Conservation (phyloP, 2,888 invertebrate genomes). For the Polyommatus icarus region DNA sequence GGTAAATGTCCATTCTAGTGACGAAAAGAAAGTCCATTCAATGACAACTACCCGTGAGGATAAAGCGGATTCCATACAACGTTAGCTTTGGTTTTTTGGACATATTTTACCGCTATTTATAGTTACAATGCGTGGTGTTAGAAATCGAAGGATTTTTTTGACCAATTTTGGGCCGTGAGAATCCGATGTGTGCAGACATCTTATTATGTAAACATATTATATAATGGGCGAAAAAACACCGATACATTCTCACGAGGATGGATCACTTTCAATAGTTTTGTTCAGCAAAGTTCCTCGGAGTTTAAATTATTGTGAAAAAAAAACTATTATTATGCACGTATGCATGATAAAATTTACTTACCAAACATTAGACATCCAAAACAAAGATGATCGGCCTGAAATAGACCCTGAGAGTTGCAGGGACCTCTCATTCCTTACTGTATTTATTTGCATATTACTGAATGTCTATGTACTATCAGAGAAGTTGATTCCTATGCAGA, state of each 20-base stretch:
- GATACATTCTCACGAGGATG: slow-evolving; percentile 38
- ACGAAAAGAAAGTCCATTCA: background rate
- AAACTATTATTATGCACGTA: no score
- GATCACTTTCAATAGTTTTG: background rate
- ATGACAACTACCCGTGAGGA: background rate
- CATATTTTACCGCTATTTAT: slow-evolving; percentile 71
- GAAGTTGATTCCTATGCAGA: no score
- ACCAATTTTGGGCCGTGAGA: slow-evolving; percentile 69
- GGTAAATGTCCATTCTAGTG: background rate
- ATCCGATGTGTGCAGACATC: slow-evolving; percentile 66
- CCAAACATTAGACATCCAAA: background rate
- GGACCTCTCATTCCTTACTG: background rate
- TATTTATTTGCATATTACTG: no score
- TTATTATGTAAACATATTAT: slow-evolving; percentile 70
- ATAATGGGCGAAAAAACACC: slow-evolving; percentile 53
- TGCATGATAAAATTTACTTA: background rate
- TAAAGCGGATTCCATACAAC: slow-evolving; percentile 50
- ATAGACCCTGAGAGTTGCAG: background rate
- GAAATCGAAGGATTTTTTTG: slow-evolving; percentile 67
- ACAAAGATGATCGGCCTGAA: background rate
- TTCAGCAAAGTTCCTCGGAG: background rate
- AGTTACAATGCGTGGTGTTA: slow-evolving; percentile 73
- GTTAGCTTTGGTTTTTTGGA: slow-evolving; percentile 50
- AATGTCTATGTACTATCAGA: no score
- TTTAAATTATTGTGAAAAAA: no score